Conservation (phyloP, 2,113 vertebrate genomes). For the Aphelocoma coerulescens region DNA sequence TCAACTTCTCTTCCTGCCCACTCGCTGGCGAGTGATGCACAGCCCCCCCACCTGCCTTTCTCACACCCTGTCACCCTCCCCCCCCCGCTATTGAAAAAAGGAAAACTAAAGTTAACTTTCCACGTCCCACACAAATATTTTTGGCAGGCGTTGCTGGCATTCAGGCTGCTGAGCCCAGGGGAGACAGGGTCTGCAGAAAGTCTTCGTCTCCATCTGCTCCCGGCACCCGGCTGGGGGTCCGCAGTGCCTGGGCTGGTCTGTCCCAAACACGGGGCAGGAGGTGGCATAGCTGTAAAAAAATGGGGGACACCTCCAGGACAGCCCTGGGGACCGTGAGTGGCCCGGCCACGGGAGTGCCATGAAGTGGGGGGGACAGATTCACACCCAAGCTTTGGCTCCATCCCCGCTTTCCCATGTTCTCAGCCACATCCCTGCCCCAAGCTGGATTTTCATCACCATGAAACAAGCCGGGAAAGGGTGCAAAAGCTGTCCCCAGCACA, state of each 20-base stretch:
- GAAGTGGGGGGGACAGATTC: accelerated
- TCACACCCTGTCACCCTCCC: slow-evolving; percentile 18
- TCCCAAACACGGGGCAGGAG: background rate
- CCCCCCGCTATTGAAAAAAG: slow-evolving; percentile 31
- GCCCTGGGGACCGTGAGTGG: accelerated
- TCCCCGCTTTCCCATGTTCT: accelerated
- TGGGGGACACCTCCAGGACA: background rate
- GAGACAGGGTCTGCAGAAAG: slow-evolving; percentile 38
- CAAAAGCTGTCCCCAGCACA: background rate
- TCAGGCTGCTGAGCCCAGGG: slow-evolving; percentile 37
- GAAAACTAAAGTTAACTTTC: slow-evolving; percentile 77
- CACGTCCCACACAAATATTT: slow-evolving; percentile 77
- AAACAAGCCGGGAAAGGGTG: background rate
- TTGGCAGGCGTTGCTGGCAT: slow-evolving; percentile 64
- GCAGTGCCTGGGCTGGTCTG: background rate
- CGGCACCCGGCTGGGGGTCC: background rate
- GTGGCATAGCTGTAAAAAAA: background rate
- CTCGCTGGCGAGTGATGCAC: background rate
- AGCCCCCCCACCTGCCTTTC: slow-evolving; percentile 13
- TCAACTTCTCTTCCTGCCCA: background rate
- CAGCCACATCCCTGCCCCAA: background rate
- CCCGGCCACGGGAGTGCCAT: accelerated
- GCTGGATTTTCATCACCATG: background rate
- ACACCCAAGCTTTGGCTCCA: background rate
- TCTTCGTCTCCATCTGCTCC: slow-evolving; percentile 5